These are phyloP conservation scores for Sturnus vulgaris DNA, from an alignment of 2,113 vertebrate genomes.

Conservation along the genomic window DNA sequence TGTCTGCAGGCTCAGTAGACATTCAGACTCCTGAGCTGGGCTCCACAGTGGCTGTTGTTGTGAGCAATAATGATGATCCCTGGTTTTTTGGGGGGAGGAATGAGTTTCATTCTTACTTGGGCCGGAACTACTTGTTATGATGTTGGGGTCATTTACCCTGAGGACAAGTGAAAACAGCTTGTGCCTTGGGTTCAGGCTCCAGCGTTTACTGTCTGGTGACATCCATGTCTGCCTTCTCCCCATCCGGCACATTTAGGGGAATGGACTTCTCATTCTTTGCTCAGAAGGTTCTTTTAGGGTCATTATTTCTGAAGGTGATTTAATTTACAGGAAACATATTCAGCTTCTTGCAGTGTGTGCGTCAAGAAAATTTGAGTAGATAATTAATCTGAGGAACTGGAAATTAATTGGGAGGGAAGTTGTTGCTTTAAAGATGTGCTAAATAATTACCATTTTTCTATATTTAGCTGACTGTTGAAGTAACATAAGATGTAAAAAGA, in stretches of 20 bases:
- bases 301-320: background rate
- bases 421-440: slow-evolving; percentile 22
- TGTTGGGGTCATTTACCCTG: background rate
- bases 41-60: background rate
- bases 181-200: background rate
- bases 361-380: slow-evolving; percentile 3
- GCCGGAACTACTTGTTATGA: background rate
- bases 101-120: background rate
- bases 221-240: background rate
- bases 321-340: slow-evolving; percentile 16
- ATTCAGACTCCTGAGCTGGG: background rate
- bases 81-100: accelerated
- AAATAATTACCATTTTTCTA: slow-evolving; percentile 43
- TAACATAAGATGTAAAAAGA: background rate
- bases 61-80: accelerated
- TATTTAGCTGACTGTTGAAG: background rate
- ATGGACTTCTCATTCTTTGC: background rate
- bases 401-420: slow-evolving; percentile 57
- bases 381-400: slow-evolving; percentile 50
- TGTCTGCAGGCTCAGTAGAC: background rate
- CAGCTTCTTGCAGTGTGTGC: background rate
- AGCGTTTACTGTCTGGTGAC: background rate
- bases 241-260: background rate
- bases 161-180: background rate
- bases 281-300: background rate